These are phyloP conservation scores for Brachionichthys hirsutus DNA, from an alignment of 2,113 vertebrate species.

Conservation along the genomic window DNA sequence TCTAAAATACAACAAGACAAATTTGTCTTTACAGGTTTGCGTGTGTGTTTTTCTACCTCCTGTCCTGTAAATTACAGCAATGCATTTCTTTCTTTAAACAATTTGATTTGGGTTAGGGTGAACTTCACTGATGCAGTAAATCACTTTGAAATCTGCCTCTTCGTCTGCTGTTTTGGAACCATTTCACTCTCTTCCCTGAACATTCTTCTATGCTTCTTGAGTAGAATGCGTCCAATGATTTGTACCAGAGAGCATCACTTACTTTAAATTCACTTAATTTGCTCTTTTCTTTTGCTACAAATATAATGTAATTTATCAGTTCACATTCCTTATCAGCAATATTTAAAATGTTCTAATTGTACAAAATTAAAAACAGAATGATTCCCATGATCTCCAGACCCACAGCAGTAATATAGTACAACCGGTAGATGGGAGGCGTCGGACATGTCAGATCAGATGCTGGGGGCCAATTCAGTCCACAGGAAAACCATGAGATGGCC, in stretches of 20 bases:
- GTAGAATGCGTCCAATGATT: background rate
- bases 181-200: background rate
- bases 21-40: slow-evolving; percentile 18
- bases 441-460: too few relatives aligned
- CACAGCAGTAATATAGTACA: too few relatives aligned
- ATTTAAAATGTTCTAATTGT: background rate
- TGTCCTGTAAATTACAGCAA: slow-evolving; percentile 13
- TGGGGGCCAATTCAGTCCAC: too few relatives aligned
- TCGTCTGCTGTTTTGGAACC: background rate
- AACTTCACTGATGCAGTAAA: background rate
- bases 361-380: too few relatives aligned
- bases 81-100: slow-evolving; percentile 14
- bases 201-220: slow-evolving; percentile 1
- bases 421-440: too few relatives aligned
- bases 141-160: background rate
- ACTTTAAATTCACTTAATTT: slow-evolving; percentile 12
- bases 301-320: slow-evolving; percentile 17
- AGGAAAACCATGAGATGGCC: too few relatives aligned
- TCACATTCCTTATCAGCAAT: slow-evolving; percentile 5
- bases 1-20: slow-evolving; percentile 48
- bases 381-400: background rate
- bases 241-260: slow-evolving; percentile 8
- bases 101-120: background rate
- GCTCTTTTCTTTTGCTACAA: slow-evolving; percentile 17
- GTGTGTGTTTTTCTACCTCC: background rate